Evolutionary conservation across 2,797 vertebrate species (phyloP).

Genomic region (Botia almorhae): DNA sequence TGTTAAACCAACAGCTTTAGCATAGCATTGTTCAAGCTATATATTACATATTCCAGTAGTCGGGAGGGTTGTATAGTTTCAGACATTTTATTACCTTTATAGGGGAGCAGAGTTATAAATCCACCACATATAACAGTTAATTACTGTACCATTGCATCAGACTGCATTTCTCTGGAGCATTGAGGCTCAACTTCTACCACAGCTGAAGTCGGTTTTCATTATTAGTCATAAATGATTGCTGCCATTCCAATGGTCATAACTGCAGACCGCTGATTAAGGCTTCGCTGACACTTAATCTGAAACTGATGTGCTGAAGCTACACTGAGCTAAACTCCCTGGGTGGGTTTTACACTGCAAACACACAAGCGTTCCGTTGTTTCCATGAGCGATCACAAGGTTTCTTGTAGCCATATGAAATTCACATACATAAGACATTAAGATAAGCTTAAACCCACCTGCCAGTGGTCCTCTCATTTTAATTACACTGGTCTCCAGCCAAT

Average conservation of each 20-base stretch:
- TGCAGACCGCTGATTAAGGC: conserved; percentile 37
- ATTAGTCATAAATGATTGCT: conserved; percentile 34
- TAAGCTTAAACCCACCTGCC: conserved; percentile 31
- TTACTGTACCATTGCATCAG: conserved; percentile 24
- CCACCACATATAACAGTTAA: background rate
- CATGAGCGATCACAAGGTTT: background rate
- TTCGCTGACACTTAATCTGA: conserved; percentile 41
- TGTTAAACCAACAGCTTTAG: conserved; percentile 6
- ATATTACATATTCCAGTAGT: background rate
- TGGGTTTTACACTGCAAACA: conserved; percentile 18
- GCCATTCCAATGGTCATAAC: conserved; percentile 30
- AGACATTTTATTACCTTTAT: background rate
- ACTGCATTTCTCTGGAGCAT: conserved; percentile 11
- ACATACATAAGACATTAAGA: conserved; percentile 19
- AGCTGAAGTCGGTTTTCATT: conserved; percentile 25
- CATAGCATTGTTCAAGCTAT: conserved; percentile 2
- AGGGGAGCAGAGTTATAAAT: background rate
- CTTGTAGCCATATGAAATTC: background rate
- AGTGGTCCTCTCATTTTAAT: conserved; percentile 78
- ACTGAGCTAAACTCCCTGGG: conserved; percentile 7
- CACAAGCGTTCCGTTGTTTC: conserved; percentile 5
- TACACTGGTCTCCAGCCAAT: conserved; percentile 81
- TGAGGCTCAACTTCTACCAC: conserved; percentile 31
- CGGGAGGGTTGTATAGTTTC: background rate
- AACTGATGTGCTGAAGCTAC: conserved; percentile 35